These are phyloP conservation scores for Nyctereutes procyonoides DNA, from an alignment of 2,113 vertebrate species.

Conservation along the genomic window DNA sequence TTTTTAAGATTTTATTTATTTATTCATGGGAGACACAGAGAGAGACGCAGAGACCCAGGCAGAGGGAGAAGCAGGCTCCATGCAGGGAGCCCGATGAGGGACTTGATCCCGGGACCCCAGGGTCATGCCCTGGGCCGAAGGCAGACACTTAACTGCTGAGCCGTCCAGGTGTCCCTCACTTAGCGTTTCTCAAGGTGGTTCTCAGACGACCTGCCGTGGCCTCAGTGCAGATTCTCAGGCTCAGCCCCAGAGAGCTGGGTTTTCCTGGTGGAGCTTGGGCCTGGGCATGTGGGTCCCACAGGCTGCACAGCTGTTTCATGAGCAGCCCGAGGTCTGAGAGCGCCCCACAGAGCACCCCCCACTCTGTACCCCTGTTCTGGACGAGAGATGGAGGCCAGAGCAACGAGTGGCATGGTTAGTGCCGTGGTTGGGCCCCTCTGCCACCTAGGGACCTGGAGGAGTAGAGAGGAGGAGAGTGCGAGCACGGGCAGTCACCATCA, in stretches of 20 bases:
- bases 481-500: neutral
- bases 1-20: too few species aligned
- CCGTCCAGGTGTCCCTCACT: too few species aligned
- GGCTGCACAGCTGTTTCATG: neutral
- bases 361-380: rapidly evolving
- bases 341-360: rapidly evolving
- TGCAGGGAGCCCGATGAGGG: too few species aligned
- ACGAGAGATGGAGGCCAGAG: neutral
- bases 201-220: rapidly evolving
- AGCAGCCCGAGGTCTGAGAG: rapidly evolving
- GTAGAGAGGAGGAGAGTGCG: neutral
- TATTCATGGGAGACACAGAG: too few species aligned
- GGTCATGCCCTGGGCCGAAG: too few species aligned
- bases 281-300: rapidly evolving
- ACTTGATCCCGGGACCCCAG: too few species aligned
- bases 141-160: too few species aligned
- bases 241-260: neutral
- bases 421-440: too few species aligned
- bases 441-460: neutral
- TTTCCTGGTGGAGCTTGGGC: neutral
- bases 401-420: rapidly evolving
- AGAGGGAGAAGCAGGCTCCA: too few species aligned
- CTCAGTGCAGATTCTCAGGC: rapidly evolving
- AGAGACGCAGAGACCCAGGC: too few species aligned
- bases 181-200: rapidly evolving